Percentiles rank a stretch among this genome's conserved stretches.
phyloP scores from a whole-genome alignment of 1,140 invertebrate genomes.

The Ectropis grisescens region DNA sequence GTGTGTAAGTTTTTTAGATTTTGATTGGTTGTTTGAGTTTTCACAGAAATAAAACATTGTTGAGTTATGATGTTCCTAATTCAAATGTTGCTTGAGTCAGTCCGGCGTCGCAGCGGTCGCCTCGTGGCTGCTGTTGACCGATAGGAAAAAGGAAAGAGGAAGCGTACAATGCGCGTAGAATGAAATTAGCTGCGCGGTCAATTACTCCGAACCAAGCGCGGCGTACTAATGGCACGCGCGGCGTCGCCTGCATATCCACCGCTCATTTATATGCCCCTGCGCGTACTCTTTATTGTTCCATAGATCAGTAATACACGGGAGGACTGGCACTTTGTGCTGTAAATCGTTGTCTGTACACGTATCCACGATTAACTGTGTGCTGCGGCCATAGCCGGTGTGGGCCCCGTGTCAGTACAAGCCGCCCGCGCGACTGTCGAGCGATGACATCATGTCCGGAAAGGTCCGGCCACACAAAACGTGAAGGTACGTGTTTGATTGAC shows the following conservation, averaged over 20 bases:
- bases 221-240: slow-evolving; percentile 58
- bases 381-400: slow-evolving; percentile 26
- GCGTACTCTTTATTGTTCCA: slow-evolving; percentile 62
- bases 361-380: slow-evolving; percentile 51
- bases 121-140: slow-evolving; percentile 49
- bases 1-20: no score
- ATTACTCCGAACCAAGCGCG: slow-evolving; percentile 51
- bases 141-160: slow-evolving; percentile 69
- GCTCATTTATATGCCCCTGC: slow-evolving; percentile 50
- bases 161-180: slow-evolving; percentile 59
- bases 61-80: no score
- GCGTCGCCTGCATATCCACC: slow-evolving; percentile 47
- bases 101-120: slow-evolving; percentile 16
- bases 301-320: slow-evolving; percentile 65
- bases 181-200: slow-evolving; percentile 63
- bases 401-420: slow-evolving; percentile 42
- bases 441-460: slow-evolving; percentile 60
- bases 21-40: no score
- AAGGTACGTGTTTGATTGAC: slow-evolving; percentile 26
- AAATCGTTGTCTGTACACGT: slow-evolving; percentile 64
- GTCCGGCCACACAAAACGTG: slow-evolving; percentile 51
- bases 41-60: no score
- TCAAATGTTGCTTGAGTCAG: no score
- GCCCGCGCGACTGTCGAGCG: slow-evolving; percentile 19
- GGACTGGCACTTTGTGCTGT: slow-evolving; percentile 62